These are phyloP conservation scores for Gadopsis bispinosus DNA, from an alignment of 2,797 vertebrate species.

Conservation along the genomic window DNA sequence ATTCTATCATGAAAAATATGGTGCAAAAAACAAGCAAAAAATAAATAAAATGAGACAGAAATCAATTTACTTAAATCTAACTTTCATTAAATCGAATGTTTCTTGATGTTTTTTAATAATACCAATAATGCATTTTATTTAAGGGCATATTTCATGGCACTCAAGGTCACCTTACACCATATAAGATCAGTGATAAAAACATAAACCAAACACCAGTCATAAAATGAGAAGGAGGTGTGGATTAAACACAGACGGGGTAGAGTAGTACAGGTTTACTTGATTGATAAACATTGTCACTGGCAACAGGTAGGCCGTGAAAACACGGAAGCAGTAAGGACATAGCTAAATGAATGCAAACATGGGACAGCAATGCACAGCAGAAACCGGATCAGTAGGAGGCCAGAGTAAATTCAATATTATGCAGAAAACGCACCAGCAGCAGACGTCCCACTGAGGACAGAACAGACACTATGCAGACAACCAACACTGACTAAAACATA, in stretches of 20 bases:
- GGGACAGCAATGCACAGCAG: slow-evolving; percentile 13
- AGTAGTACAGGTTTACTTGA: neutral
- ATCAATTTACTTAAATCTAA: neutral
- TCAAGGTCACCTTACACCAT: too few relatives aligned
- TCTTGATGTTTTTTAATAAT: neutral
- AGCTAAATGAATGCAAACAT: slow-evolving; percentile 38
- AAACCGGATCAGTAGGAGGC: slow-evolving; percentile 15
- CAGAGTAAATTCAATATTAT: slow-evolving; percentile 28
- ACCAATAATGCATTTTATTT: too few relatives aligned
- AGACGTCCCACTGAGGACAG: slow-evolving; percentile 9
- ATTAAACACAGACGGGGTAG: neutral
- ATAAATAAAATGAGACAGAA: neutral
- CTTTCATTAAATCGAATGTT: neutral
- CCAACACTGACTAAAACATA: slow-evolving; percentile 27
- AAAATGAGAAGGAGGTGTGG: neutral
- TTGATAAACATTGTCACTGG: neutral
- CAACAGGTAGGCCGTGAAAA: neutral
- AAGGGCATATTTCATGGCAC: too few relatives aligned
- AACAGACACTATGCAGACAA: slow-evolving; percentile 30
- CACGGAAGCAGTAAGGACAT: neutral
- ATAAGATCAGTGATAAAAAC: too few relatives aligned
- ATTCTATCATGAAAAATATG: neutral
- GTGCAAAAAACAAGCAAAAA: neutral
- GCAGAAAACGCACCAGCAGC: slow-evolving; percentile 24
- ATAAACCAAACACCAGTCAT: too few relatives aligned